Conservation (phyloP, 2,888 invertebrate species). For the Chydorus sphaericus region DNA sequence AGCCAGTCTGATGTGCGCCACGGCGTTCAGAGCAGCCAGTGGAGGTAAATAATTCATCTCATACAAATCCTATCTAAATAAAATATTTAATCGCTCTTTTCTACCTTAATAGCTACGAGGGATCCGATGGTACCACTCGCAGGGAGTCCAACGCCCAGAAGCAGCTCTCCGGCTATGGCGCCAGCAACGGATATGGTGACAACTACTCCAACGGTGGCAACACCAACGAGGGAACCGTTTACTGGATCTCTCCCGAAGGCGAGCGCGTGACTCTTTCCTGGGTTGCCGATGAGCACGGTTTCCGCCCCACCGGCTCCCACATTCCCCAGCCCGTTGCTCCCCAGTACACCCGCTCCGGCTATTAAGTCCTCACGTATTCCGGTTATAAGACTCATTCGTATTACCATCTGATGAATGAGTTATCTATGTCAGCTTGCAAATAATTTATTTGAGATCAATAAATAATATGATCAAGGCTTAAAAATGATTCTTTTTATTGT, state of each 20-base stretch:
- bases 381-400: no score
- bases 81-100: no score
- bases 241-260: slow-evolving; percentile 37
- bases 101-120: slow-evolving; percentile 6
- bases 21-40: slow-evolving; percentile 13
- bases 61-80: no score
- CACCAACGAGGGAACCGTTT: slow-evolving; percentile 34
- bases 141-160: neutral
- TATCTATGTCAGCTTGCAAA: no score
- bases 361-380: no score
- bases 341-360: no score
- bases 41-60: slow-evolving; percentile 11
- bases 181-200: neutral
- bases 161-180: neutral
- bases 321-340: neutral
- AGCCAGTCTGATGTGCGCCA: slow-evolving; percentile 14
- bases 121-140: neutral
- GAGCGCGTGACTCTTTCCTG: slow-evolving; percentile 34
- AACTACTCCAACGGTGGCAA: neutral
- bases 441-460: no score
- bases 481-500: no score
- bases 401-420: no score
- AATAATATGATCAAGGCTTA: no score
- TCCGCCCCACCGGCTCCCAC: slow-evolving; percentile 30
- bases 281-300: slow-evolving; percentile 41